Base-by-base conservation (phyloP, 2,797 vertebrate species). In the Oreochromis grahami region DNA sequence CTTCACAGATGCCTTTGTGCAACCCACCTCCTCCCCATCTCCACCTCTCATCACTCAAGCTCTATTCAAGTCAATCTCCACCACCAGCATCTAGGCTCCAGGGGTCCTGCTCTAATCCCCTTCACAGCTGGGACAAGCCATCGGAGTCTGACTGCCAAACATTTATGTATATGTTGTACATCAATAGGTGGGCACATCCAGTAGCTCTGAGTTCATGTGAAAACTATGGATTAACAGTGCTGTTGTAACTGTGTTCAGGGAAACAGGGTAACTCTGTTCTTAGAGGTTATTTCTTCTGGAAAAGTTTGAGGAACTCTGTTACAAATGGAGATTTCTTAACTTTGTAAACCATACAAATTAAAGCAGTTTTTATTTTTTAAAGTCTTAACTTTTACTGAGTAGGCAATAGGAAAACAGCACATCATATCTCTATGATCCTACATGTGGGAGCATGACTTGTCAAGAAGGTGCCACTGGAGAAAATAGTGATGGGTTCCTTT, bases 1-100 rank as follows among this genome's bases (percentile, higher is more conserved):
- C 29, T 60, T 60, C 5, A 15, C 56, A 60, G 29, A 60, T 0
- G 1, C 56, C 56, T 60, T 10, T 58, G 3, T 32, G 55, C 0
- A 8, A 10, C 55, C 26, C 55, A 58, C 55, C 17, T 60, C 29
- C 56, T 60, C 29, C 29, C 56, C 9, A 34, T 60, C 56, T 11
- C 15, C 15, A 34, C 15, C 1, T 2, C 29, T 60, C 56, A 60
- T 60, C 29, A 34, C 15, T 34, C 15, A 60, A 60, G 56, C 15
- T 60, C 29, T 3, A 60, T 34, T 60, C 56, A 34, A 60, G 0
- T 19, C 15, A 60, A 60, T 60, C 29, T 60, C 56, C 56, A 34
- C 15, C 29, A 11, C 29, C 29, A 60, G 5, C 2, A 5, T 60
- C 56, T 34, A 60, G 56, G 8, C 56, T 58, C 56, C 0, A 5